phyloP scores from a whole-genome alignment of 2,888 invertebrate species.

The Andrena chrysosceles region DNA sequence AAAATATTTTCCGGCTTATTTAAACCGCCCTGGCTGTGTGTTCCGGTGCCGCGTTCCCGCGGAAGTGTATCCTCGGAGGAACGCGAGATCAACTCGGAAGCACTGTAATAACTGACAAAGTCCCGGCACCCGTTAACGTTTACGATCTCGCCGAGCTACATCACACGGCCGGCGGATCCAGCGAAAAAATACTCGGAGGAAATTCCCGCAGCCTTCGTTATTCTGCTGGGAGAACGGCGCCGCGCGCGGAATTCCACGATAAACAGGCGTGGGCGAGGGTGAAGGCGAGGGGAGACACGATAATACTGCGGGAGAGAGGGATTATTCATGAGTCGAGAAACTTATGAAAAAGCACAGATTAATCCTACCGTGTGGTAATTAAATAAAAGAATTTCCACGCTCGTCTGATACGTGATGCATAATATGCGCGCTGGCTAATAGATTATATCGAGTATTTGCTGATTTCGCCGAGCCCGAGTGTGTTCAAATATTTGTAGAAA shows the following conservation, averaged over 20 bases:
- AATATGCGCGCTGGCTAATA: no score
- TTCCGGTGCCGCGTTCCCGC: slow-evolving; percentile 34
- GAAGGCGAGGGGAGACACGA: background rate
- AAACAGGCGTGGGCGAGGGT: background rate
- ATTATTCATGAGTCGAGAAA: slow-evolving; percentile 39
- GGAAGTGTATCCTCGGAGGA: slow-evolving; percentile 45
- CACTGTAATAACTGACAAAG: slow-evolving; percentile 61
- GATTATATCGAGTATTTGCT: no score
- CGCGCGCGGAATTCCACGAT: slow-evolving; percentile 23
- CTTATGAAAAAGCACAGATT: slow-evolving; percentile 14
- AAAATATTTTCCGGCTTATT: slow-evolving; percentile 56
- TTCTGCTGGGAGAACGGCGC: slow-evolving; percentile 11
- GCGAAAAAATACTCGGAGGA: slow-evolving; percentile 53
- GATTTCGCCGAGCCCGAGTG: no score
- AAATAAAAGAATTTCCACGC: background rate
- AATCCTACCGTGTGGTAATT: background rate
- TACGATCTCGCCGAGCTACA: slow-evolving; percentile 51
- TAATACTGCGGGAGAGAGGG: background rate
- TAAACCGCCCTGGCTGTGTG: slow-evolving; percentile 23
- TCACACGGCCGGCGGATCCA: slow-evolving; percentile 30
- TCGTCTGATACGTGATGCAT: no score
- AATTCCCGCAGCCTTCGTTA: slow-evolving; percentile 44
- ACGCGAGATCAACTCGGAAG: slow-evolving; percentile 51
- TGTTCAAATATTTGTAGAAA: no score
- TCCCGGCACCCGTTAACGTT: slow-evolving; percentile 56